Conservation (phyloP, 2,888 invertebrate genomes). For the Arenicola marina region DNA sequence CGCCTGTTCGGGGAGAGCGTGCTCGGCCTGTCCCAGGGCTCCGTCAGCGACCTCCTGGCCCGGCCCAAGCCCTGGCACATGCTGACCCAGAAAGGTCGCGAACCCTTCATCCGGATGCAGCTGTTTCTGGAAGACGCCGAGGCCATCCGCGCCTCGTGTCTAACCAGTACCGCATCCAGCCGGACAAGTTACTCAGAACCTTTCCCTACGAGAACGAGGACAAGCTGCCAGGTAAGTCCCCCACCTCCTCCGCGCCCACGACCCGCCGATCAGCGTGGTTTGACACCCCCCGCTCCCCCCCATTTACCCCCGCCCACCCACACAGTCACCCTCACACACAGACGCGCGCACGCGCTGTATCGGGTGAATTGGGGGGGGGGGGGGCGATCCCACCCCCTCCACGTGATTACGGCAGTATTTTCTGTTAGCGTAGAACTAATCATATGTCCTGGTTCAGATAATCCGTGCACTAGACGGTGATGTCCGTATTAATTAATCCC, state of each 20-base stretch:
- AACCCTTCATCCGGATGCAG: slow-evolving; percentile 70
- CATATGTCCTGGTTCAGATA: too few species aligned
- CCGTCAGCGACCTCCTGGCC: slow-evolving; percentile 94
- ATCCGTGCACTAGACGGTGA: too few species aligned
- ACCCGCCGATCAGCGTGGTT: too few species aligned
- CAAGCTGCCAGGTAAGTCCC: too few species aligned
- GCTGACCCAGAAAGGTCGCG: slow-evolving; percentile 97
- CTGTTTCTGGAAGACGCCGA: slow-evolving; percentile 94
- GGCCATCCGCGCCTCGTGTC: slow-evolving; percentile 94
- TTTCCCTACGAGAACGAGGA: background rate
- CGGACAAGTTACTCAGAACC: slow-evolving; percentile 67
- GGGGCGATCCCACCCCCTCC: too few species aligned
- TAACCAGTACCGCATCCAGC: slow-evolving; percentile 96
- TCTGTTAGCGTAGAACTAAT: too few species aligned
- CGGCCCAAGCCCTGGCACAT: slow-evolving; percentile 99
- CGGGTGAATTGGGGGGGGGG: too few species aligned
- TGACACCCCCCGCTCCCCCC: slow-evolving; percentile 12
- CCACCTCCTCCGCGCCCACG: too few species aligned
- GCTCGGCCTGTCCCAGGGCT: slow-evolving; percentile 73
- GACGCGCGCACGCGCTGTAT: background rate
- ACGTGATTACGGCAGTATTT: too few species aligned
- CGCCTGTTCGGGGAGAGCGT: slow-evolving; percentile 97
- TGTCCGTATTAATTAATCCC: too few species aligned
- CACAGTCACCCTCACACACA: background rate
- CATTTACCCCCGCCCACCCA: background rate